Conservation (phyloP, 2,888 invertebrate genomes). For the Stegana nigrithorax region DNA sequence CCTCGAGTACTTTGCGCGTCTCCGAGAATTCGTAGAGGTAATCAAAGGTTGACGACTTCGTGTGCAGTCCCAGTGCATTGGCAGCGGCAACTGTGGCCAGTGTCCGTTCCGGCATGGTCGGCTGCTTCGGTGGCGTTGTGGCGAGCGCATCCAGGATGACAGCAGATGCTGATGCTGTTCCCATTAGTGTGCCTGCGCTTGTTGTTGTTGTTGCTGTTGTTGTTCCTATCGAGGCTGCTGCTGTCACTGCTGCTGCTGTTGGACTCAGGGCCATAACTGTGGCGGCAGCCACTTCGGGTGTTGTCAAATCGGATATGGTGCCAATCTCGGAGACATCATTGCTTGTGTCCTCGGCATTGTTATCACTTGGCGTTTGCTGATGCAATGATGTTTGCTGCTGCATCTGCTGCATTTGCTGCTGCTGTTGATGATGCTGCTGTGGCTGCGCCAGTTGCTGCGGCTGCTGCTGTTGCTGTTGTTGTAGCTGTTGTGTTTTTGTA, state of each 20-base stretch:
- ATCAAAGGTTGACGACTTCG: conserved; percentile 79
- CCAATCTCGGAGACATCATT: conserved; percentile 69
- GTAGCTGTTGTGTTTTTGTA: conserved; percentile 40
- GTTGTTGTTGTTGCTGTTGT: conserved; percentile 23
- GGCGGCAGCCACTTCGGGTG: conserved; percentile 61
- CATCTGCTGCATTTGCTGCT: conserved; percentile 30
- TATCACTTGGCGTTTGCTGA: conserved; percentile 53
- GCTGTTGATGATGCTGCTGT: conserved; percentile 19
- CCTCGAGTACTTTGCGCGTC: conserved; percentile 89
- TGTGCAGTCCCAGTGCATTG: conserved; percentile 51
- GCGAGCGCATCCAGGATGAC: conserved; percentile 28
- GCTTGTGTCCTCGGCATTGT: conserved; percentile 68
- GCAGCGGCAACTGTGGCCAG: conserved; percentile 2
- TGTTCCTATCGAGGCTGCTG: conserved; percentile 31
- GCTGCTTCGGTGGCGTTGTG: conserved; percentile 24
- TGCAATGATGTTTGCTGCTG: conserved; percentile 27
- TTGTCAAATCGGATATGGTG: conserved; percentile 67
- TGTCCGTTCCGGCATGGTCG: conserved; percentile 17
- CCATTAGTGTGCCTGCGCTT: not conserved
- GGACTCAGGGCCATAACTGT: conserved; percentile 28
- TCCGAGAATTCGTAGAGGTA: conserved; percentile 92
- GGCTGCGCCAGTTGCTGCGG: conserved; percentile 21
- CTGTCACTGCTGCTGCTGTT: conserved; percentile 18
- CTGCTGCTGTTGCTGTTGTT: conserved; percentile 34
- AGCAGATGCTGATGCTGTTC: conserved; percentile 1